Conservation (phyloP, 2,113 vertebrate genomes). For the Noturus placidus region DNA sequence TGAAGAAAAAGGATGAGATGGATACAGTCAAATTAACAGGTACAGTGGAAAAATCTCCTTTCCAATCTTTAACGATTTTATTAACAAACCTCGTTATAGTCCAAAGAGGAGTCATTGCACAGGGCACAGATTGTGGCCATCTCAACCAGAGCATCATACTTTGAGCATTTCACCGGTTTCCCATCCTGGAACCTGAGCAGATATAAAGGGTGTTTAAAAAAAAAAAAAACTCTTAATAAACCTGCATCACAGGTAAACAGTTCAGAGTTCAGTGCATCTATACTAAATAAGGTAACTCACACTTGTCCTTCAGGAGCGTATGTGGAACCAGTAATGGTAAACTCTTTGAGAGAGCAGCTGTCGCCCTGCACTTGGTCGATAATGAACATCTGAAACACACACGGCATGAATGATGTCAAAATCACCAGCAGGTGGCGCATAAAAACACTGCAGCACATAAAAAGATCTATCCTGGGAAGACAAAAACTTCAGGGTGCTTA, state of each 20-base stretch:
- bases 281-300: constrained; percentile 75
- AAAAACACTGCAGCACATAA: neutral
- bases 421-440: constrained; percentile 20
- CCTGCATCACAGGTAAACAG: neutral
- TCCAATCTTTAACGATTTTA: neutral
- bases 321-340: constrained; percentile 91
- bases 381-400: constrained; percentile 85
- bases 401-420: neutral
- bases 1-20: neutral
- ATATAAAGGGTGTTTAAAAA: neutral
- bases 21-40: neutral
- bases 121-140: constrained; percentile 95
- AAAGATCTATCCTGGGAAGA: neutral
- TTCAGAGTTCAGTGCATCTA: neutral
- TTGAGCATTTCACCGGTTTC: constrained; percentile 84
- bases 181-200: constrained; percentile 81
- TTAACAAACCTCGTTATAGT: constrained; percentile 89
- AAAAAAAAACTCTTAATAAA: neutral
- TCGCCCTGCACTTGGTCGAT: constrained; percentile 84
- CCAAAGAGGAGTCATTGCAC: constrained; percentile 97
- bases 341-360: constrained; percentile 88
- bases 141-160: constrained; percentile 92
- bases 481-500: constrained; percentile 1
- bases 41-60: neutral
- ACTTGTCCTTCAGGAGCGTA: constrained; percentile 94